Evolutionary conservation across 2,888 invertebrate species (phyloP).

Genomic region (Leptinotarsa peninsularis): DNA sequence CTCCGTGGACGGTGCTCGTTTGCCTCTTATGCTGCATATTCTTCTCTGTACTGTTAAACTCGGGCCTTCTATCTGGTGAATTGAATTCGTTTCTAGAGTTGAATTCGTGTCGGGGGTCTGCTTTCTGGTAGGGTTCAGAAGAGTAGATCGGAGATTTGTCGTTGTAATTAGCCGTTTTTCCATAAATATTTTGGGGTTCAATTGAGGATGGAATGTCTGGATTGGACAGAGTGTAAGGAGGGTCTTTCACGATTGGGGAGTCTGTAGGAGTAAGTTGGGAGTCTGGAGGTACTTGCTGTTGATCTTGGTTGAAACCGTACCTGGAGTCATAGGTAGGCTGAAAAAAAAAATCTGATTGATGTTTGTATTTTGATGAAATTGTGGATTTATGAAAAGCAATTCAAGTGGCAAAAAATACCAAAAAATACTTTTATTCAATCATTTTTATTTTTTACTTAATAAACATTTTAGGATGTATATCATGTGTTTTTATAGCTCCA

Average conservation of each 20-base stretch:
- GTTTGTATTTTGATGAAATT: too few species aligned
- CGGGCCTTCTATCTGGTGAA: constrained; percentile 48
- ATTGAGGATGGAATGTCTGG: constrained; percentile 58
- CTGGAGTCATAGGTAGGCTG: constrained; percentile 64
- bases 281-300: constrained; percentile 42
- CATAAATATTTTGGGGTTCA: constrained; percentile 56
- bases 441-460: too few species aligned
- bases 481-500: too few species aligned
- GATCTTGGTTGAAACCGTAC: constrained; percentile 62
- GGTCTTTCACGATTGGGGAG: constrained; percentile 58
- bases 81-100: constrained; percentile 46
- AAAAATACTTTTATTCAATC: too few species aligned
- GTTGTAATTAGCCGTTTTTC: constrained; percentile 51
- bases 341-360: constrained; percentile 32
- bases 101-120: constrained; percentile 48
- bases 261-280: constrained; percentile 53
- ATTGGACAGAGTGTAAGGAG: constrained; percentile 59
- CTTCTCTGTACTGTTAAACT: constrained; percentile 52
- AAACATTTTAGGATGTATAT: too few species aligned
- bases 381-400: too few species aligned
- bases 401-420: too few species aligned
- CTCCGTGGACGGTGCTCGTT: constrained; percentile 62
- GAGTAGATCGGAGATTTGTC: constrained; percentile 50
- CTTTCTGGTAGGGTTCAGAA: constrained; percentile 50
- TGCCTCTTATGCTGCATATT: constrained; percentile 63